Evolutionary conservation across 2,888 invertebrate species (phyloP).

Genomic region (Auanema sp.): DNA sequence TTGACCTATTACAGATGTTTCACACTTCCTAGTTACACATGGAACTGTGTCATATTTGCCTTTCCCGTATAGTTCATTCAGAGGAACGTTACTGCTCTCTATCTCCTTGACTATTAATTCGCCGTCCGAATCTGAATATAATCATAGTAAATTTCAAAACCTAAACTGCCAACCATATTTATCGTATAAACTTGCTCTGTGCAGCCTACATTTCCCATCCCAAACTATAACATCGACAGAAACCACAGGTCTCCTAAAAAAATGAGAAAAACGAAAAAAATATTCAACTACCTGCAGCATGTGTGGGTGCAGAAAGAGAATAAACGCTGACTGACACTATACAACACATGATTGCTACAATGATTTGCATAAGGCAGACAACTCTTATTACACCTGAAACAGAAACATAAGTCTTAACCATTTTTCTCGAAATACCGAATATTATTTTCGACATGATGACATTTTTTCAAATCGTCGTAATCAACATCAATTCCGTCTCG

Average conservation of each 20-base stretch:
- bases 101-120: not conserved
- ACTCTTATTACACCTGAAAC: conserved; percentile 27
- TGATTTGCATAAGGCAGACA: conserved; percentile 47
- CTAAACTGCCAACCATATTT: conserved; percentile 18
- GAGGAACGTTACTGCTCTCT: too few species aligned
- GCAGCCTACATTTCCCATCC: conserved; percentile 40
- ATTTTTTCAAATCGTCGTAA: conserved; percentile 16
- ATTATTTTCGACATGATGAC: conserved; percentile 18
- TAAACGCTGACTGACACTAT: conserved; percentile 45
- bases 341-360: conserved; percentile 45
- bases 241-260: conserved; percentile 29
- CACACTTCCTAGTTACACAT: too few species aligned
- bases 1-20: too few species aligned
- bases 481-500: conserved; percentile 6
- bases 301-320: conserved; percentile 42
- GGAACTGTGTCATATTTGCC: too few species aligned
- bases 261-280: not conserved
- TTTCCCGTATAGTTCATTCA: too few species aligned
- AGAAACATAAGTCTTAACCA: not conserved
- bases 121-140: not conserved
- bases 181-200: conserved; percentile 18
- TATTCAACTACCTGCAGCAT: conserved; percentile 23
- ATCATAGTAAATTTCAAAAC: not conserved
- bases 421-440: conserved; percentile 6
- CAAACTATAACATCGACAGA: conserved; percentile 28